phyloP scores from a whole-genome alignment of 2,113 vertebrate genomes.

The Pelusios castaneus region DNA sequence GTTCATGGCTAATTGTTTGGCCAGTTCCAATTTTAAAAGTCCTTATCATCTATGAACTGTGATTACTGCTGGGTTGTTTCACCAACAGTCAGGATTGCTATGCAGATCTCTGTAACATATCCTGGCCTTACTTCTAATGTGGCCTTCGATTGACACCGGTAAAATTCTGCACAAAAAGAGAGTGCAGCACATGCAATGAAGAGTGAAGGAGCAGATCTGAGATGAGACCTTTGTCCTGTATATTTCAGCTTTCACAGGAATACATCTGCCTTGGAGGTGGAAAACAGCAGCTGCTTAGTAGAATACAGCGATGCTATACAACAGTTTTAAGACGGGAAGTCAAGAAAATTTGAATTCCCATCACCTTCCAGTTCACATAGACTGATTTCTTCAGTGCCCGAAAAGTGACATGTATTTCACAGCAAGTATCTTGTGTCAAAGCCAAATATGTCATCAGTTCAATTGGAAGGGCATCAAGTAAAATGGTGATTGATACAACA shows the following conservation, averaged over 20 bases:
- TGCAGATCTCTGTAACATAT: accelerated
- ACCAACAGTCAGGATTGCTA: neutral
- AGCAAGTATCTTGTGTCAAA: neutral
- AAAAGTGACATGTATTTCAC: neutral
- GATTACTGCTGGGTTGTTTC: accelerated
- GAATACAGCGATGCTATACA: neutral
- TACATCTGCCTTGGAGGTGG: neutral
- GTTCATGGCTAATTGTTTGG: neutral
- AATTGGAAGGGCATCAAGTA: neutral
- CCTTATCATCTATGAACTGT: neutral
- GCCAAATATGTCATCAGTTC: neutral
- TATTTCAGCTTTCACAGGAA: neutral
- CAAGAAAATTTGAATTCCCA: neutral
- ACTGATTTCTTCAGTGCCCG: neutral
- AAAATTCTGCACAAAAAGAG: neutral
- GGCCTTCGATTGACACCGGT: neutral
- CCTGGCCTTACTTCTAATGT: neutral
- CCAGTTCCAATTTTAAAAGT: neutral
- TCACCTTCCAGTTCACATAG: neutral
- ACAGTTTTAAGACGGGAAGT: neutral
- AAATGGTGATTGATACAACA: neutral
- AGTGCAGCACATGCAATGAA: accelerated
- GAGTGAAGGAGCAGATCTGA: neutral
- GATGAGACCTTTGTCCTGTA: neutral
- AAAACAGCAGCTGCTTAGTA: neutral